Evolutionary conservation across 53 echinoderm and acorn worm genomes (phyloP).

Genomic region (Luidia sarsii): DNA sequence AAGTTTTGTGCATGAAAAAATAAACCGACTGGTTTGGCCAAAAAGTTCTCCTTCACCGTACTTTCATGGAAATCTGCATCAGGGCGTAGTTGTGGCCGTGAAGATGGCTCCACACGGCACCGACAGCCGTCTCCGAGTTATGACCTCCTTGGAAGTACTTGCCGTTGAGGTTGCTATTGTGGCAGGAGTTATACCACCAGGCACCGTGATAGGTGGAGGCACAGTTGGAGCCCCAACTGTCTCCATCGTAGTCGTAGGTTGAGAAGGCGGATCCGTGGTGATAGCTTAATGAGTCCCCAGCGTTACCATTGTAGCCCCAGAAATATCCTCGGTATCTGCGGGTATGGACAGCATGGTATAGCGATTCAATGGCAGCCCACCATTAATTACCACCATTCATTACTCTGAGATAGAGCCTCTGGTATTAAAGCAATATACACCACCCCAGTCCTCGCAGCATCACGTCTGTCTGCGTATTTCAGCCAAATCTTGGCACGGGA

Average conservation of each 20-base stretch:
- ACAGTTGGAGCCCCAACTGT: conserved; percentile 60
- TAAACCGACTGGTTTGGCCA: too few species aligned
- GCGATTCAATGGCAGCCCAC: too few species aligned
- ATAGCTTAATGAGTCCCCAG: conserved; percentile 50
- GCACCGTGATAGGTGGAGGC: conserved; percentile 68
- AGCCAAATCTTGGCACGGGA: too few species aligned
- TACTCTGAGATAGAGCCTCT: too few species aligned
- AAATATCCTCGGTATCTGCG: conserved; percentile 76
- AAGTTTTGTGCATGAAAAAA: too few species aligned
- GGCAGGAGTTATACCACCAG: conserved; percentile 63
- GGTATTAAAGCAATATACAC: too few species aligned
- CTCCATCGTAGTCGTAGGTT: conserved; percentile 70
- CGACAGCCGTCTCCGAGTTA: conserved; percentile 23
- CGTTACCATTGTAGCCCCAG: conserved; percentile 70
- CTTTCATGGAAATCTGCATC: conserved; percentile 66
- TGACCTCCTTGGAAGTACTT: conserved; percentile 60
- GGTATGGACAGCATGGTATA: too few species aligned
- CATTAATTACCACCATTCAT: too few species aligned
- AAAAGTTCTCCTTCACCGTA: not conserved
- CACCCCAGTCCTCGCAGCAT: too few species aligned
- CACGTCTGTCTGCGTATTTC: too few species aligned
- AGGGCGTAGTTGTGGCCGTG: conserved; percentile 68
- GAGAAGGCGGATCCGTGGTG: conserved; percentile 67
- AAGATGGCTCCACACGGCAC: conserved; percentile 49
- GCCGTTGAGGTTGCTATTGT: conserved; percentile 59